Evolutionary conservation across 2,888 invertebrate genomes (phyloP).

Genomic region (Folsomia manolachei): DNA sequence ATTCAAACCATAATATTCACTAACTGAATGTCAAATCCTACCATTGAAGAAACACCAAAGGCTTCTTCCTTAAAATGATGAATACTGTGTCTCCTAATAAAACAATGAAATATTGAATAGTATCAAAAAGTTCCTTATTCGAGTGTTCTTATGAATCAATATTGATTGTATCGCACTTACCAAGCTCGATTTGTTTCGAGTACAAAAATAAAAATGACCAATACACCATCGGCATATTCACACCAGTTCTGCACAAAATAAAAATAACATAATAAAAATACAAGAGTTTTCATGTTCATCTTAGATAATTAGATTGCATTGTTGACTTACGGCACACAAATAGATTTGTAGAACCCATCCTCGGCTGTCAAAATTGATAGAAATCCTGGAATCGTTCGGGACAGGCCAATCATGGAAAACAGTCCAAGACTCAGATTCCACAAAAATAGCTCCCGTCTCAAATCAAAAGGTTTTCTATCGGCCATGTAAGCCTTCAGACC

Average conservation of each 20-base stretch:
- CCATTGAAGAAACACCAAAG: background rate
- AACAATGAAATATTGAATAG: too few species aligned
- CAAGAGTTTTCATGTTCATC: too few species aligned
- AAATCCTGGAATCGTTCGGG: background rate
- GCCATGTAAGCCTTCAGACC: background rate
- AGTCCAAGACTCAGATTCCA: background rate
- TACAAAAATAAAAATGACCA: too few species aligned
- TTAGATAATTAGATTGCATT: background rate
- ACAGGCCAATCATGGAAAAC: background rate
- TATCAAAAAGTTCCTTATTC: too few species aligned
- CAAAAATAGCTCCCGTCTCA: background rate
- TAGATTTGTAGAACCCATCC: background rate
- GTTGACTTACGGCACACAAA: background rate
- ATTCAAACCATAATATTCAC: background rate
- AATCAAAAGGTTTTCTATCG: background rate
- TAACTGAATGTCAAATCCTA: background rate
- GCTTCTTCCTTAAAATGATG: background rate
- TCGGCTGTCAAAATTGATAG: background rate
- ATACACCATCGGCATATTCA: too few species aligned
- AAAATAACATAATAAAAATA: too few species aligned
- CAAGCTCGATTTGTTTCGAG: too few species aligned
- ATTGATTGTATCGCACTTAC: too few species aligned
- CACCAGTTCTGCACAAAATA: too few species aligned
- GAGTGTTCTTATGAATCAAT: too few species aligned
- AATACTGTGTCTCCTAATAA: background rate